These are phyloP conservation scores for Auanema sp. DNA, from an alignment of 2,888 invertebrate species.

Conservation along the genomic window DNA sequence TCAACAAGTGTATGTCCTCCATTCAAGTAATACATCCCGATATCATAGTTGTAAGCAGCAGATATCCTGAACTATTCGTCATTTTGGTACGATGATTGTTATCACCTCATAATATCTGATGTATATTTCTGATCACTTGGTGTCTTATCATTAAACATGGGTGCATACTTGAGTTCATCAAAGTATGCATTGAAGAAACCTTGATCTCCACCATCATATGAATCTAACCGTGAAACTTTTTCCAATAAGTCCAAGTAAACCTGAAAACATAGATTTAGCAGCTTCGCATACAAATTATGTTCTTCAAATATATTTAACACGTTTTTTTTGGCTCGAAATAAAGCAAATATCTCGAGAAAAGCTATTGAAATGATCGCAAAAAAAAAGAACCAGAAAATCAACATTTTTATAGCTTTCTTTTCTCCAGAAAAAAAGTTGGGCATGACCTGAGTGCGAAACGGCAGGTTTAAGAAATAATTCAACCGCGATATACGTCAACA, in stretches of 20 bases:
- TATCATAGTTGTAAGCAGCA: slow-evolving; percentile 52
- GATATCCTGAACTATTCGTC: slow-evolving; percentile 30
- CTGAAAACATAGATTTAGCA: slow-evolving; percentile 19
- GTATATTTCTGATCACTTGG: slow-evolving; percentile 14
- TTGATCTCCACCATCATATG: slow-evolving; percentile 60
- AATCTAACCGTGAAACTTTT: slow-evolving; percentile 27
- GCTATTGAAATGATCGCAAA: too few species aligned
- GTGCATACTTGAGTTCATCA: slow-evolving; percentile 43
- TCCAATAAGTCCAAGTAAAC: slow-evolving; percentile 46
- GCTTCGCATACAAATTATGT: neutral
- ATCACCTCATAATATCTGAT: slow-evolving; percentile 17
- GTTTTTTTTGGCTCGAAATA: too few species aligned
- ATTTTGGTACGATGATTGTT: slow-evolving; percentile 3
- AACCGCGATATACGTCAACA: too few species aligned
- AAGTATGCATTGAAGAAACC: slow-evolving; percentile 57
- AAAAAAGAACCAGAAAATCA: too few species aligned
- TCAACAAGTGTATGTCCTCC: slow-evolving; percentile 37
- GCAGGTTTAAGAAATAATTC: too few species aligned
- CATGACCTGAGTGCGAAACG: too few species aligned
- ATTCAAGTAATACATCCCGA: slow-evolving; percentile 58
- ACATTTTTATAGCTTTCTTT: too few species aligned
- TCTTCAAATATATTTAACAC: neutral
- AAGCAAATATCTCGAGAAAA: too few species aligned
- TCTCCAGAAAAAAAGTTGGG: too few species aligned
- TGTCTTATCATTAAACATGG: slow-evolving; percentile 41